Conservation (phyloP, 2,888 invertebrate genomes). For the Sarcophaga variegata region DNA sequence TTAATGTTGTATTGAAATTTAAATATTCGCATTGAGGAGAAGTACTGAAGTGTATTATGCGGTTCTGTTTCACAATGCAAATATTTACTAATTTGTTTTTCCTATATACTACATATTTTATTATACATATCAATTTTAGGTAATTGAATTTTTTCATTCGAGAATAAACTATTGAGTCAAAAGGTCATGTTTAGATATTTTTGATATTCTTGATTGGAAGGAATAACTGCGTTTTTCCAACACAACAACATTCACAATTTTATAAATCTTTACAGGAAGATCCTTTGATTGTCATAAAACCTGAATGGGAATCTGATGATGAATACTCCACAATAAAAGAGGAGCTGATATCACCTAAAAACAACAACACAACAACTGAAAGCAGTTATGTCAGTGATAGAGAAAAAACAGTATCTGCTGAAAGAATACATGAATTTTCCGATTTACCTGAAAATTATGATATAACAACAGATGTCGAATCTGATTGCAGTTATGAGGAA, state of each 20-base stretch:
- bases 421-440: conserved; percentile 11
- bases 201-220: too few species aligned
- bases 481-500: conserved; percentile 39
- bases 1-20: too few species aligned
- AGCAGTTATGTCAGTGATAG: background rate
- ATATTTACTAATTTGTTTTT: too few species aligned
- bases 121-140: too few species aligned
- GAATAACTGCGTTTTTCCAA: too few species aligned
- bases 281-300: conserved; percentile 49
- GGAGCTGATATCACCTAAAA: background rate
- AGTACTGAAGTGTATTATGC: too few species aligned
- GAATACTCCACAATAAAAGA: conserved; percentile 18
- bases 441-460: conserved; percentile 11
- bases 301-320: conserved; percentile 37
- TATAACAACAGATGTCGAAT: conserved; percentile 5
- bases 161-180: too few species aligned
- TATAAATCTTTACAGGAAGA: conserved; percentile 23
- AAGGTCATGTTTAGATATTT: too few species aligned
- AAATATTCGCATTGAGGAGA: too few species aligned
- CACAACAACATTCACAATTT: background rate
- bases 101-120: too few species aligned
- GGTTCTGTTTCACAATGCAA: too few species aligned
- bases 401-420: background rate
- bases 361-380: background rate
- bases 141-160: too few species aligned